A percentile compares a stretch with the other conserved stretches of the same genome.
These are phyloP conservation scores for Spicauda simplicius DNA, from an alignment of 2,888 invertebrate genomes.

Conservation along the genomic window DNA sequence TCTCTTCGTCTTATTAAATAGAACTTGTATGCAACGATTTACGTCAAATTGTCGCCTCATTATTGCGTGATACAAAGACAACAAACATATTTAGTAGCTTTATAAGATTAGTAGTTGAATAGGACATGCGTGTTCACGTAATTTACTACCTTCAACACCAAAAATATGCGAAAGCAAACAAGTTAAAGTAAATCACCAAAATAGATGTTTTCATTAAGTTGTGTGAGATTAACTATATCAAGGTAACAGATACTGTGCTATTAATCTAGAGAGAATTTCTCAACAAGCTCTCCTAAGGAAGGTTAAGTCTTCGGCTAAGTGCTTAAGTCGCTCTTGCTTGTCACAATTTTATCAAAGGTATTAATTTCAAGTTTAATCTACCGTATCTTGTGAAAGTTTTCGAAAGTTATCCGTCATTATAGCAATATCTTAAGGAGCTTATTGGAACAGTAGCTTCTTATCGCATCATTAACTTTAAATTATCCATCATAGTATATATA, in stretches of 20 bases:
- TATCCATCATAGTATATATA: neutral
- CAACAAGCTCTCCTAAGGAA: conserved; percentile 7
- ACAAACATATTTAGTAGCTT: too few species aligned
- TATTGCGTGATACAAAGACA: too few species aligned
- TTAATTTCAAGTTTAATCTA: conserved; percentile 21
- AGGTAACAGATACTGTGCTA: conserved; percentile 11
- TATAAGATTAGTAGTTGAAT: too few species aligned
- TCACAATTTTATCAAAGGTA: conserved; percentile 16
- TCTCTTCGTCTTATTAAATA: too few species aligned
- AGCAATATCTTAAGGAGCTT: conserved; percentile 9
- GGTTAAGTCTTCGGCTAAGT: conserved; percentile 9
- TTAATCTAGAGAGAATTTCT: conserved; percentile 6
- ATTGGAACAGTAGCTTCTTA: conserved; percentile 11
- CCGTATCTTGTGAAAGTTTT: conserved; percentile 7
- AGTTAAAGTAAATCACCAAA: neutral
- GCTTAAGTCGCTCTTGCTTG: conserved; percentile 13
- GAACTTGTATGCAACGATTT: too few species aligned
- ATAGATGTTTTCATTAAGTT: conserved; percentile 1
- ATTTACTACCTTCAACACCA: neutral
- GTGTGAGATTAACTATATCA: conserved; percentile 4
- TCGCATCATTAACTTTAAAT: neutral
- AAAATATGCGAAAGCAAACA: neutral
- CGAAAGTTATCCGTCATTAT: conserved; percentile 10
- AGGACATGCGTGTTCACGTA: too few species aligned
- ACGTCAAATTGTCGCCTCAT: too few species aligned